Evolutionary conservation across 64 coral and sea anemone genomes (phyloP), one percentile per base, ranked within the genome.

Genomic region (Pocillopora verrucosa): DNA sequence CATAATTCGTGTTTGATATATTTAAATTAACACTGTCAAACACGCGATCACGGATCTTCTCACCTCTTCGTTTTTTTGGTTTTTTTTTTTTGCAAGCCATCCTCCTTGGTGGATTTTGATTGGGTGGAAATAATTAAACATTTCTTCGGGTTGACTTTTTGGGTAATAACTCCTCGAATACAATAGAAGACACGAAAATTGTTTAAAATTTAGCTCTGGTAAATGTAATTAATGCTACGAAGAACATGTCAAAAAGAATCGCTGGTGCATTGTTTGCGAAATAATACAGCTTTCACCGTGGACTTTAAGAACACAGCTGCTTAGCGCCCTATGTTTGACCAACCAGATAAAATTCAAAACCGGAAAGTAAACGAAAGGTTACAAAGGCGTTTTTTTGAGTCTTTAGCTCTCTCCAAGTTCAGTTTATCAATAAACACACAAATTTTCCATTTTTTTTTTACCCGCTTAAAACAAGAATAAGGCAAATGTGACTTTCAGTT

Each of bases 121-220:
- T 85, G 82, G 82, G 37, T 56, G 15, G 61, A 58, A 68, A 70
- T 70, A 70, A 70, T 70, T 70, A 70, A 70, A 70, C 9, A 11
- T 30, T 70, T 70, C 65, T 51, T 51, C 41, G 41, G 12, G n/a
- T 7, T 70, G 67, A 70, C 67, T 70, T 70, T 70, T 17, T 63
- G 61, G 16, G 61, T 63, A 63, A 63, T 63, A 63, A 63, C 12
- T 63, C 61, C 13, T 17, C 61, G 13, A 17, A 63, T 11, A 15
- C 61, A 63, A 63, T 63, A 63, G 13, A 63, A 13, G 16, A 13
- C 0, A 20, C 20, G 67, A 11, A 70, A 24, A 70, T 70, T 70
- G 25, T 24, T 67, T 20, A 25, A 70, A 25, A 10, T 70, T 70
- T 30, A 70, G 67, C 25, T 24, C 22, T 24, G n/a, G 22, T 20